A percentile compares a stretch with the other conserved stretches of the same genome.
These are phyloP conservation scores for Pseudomyrmex sp. DNA, from an alignment of 1,140 invertebrate species.

Conservation along the genomic window DNA sequence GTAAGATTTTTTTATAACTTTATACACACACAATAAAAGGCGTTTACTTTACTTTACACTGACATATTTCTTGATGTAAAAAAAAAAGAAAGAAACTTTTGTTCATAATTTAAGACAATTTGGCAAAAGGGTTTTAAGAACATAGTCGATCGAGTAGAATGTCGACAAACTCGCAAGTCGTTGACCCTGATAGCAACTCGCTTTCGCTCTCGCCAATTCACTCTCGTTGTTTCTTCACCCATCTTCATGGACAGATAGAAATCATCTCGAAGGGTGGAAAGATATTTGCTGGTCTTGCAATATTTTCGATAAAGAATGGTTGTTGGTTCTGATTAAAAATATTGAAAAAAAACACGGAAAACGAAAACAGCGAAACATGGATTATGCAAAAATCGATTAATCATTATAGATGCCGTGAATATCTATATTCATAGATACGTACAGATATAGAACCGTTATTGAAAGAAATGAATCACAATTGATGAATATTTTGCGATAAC, in stretches of 20 bases:
- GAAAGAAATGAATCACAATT: not conserved
- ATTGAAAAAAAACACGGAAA: conserved; percentile 2
- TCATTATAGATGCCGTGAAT: not conserved
- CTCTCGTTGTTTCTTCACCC: conserved; percentile 56
- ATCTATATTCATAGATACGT: not conserved
- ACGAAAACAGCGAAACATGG: not conserved
- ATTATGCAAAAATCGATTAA: conserved; percentile 15
- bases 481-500: conserved; percentile 18
- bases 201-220: conserved; percentile 51
- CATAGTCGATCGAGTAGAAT: conserved; percentile 31
- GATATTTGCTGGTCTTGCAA: not conserved
- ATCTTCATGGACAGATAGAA: conserved; percentile 13
- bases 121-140: not conserved
- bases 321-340: conserved; percentile 26
- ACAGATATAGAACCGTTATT: not conserved
- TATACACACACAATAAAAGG: too few relatives aligned
- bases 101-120: not conserved
- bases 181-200: conserved; percentile 48
- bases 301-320: conserved; percentile 42
- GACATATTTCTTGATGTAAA: too few relatives aligned
- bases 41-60: too few relatives aligned
- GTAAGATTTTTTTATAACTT: not conserved
- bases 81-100: too few relatives aligned
- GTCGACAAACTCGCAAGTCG: not conserved
- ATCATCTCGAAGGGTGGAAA: conserved; percentile 12